Conservation (phyloP, 2,113 vertebrate species). For the Nipponia nippon region DNA sequence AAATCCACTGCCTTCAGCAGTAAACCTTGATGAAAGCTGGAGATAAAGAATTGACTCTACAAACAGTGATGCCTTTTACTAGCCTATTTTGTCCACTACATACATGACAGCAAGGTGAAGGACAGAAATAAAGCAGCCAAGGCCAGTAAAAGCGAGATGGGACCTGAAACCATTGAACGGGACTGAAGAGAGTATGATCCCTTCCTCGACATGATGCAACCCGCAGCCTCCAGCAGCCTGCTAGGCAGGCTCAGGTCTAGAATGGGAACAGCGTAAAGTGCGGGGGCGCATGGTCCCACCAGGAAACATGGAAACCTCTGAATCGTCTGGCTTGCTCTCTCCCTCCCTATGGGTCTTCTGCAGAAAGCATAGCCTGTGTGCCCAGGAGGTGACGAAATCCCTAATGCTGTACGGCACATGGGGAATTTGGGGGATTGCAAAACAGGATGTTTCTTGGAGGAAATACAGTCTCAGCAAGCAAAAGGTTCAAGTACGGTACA, state of each 20-base stretch:
- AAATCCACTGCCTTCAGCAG: not conserved
- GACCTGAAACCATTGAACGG: not conserved
- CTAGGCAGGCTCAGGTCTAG: not conserved
- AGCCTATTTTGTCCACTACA: not conserved
- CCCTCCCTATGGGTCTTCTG: slow-evolving; percentile 16
- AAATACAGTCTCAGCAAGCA: slow-evolving; percentile 57
- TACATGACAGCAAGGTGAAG: not conserved
- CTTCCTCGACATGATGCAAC: not conserved
- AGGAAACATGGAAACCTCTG: slow-evolving; percentile 53
- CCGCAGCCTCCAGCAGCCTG: not conserved
- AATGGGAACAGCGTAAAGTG: not conserved
- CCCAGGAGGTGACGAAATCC: slow-evolving; percentile 41
- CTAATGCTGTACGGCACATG: slow-evolving; percentile 32
- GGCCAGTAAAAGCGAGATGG: not conserved
- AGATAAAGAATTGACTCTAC: not conserved
- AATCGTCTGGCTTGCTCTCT: slow-evolving; percentile 21
- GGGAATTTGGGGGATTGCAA: slow-evolving; percentile 55
- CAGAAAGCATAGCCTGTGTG: slow-evolving; percentile 24
- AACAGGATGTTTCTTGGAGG: slow-evolving; percentile 65
- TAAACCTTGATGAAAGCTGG: not conserved
- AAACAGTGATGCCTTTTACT: not conserved
- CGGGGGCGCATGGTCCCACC: slow-evolving; percentile 27
- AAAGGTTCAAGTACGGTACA: slow-evolving; percentile 65
- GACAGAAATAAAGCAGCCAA: not conserved
- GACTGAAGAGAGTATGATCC: not conserved